Evolutionary conservation across 1,140 invertebrate genomes (phyloP), one percentile per base, ranked within the genome.

Genomic region (Adoxophyes honmai): DNA sequence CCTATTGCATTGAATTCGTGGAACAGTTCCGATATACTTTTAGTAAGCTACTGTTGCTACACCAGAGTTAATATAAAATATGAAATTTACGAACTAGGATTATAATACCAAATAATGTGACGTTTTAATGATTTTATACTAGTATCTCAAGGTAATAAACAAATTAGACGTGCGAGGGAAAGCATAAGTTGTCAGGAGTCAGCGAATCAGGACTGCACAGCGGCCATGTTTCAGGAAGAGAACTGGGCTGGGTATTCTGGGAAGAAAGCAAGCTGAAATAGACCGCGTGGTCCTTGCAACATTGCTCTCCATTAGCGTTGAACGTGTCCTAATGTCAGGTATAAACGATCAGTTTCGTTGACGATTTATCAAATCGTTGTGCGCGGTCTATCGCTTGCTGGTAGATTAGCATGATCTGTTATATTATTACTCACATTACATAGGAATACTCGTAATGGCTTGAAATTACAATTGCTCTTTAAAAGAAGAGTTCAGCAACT

Each of bases 341-440:
- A 60, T 61, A 62, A 63, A 62, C 55, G 64, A 70, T 59, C 60
- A 57, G 53, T 52, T 64, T 62, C 56, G 61, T 68, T 55, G 56
- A 64, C 63, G 38, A 76, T 76, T 69, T 62, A 76, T 76, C 73
- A 70, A 64, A 55, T 38, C 36, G 61, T 52, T 62, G 67, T 61
- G 64, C 62, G 65, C 62, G 52, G 59, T 64, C 61, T 65, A 68
- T 64, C 66, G 62, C 62, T 59, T 38, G 54, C 13, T 60, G 59
- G 62, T 71, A 64, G 54, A 58, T 48, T 48, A 48, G n/a, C 42
- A 48, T 48, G 18, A 33, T 28, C 42, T n/a, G 28, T 28, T 2
- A 6, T 28, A 3, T 28, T 28, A 28, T 6, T 28, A 3, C 6
- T 28, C 2, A n/a, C n/a, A n/a, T n/a, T n/a, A n/a, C n/a, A n/a